phyloP scores from a whole-genome alignment of 2,888 invertebrate species.

The Phasia obesa region DNA sequence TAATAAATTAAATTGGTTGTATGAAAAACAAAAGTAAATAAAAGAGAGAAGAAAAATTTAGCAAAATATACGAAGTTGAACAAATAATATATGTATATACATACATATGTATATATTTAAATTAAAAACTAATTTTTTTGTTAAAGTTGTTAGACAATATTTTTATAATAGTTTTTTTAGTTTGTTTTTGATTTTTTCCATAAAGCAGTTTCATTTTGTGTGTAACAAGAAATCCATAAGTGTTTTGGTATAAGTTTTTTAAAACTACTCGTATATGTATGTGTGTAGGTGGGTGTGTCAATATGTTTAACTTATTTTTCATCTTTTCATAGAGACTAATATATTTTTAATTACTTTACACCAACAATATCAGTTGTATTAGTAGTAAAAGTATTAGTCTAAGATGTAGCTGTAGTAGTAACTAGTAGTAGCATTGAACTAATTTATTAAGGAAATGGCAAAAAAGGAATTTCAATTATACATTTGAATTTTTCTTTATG shows the following conservation, averaged over 20 bases:
- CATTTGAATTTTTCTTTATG: no score
- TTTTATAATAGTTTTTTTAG: conserved; percentile 27
- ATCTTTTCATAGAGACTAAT: conserved; percentile 34
- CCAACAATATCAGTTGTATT: not conserved
- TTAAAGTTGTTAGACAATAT: conserved; percentile 2
- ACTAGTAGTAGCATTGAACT: no score
- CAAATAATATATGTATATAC: conserved; percentile 15
- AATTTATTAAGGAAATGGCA: no score
- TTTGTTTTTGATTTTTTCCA: conserved; percentile 12
- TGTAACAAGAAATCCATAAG: not conserved
- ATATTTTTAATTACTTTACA: conserved; percentile 57
- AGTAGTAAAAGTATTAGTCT: not conserved
- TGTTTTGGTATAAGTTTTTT: not conserved
- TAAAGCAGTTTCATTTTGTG: not conserved
- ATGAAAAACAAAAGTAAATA: conserved; percentile 46
- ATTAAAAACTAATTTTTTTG: conserved; percentile 62
- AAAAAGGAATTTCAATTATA: no score
- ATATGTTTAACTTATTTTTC: not conserved
- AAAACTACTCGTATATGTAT: no score
- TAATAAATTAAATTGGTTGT: conserved; percentile 63
- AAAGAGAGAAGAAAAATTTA: conserved; percentile 52
- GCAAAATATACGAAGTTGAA: not conserved
- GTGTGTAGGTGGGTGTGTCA: not conserved
- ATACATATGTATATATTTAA: conserved; percentile 39
- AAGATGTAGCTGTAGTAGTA: no score